Evolutionary conservation across 2,888 invertebrate species (phyloP).

Genomic region (Pachycephus smyrnensis): DNA sequence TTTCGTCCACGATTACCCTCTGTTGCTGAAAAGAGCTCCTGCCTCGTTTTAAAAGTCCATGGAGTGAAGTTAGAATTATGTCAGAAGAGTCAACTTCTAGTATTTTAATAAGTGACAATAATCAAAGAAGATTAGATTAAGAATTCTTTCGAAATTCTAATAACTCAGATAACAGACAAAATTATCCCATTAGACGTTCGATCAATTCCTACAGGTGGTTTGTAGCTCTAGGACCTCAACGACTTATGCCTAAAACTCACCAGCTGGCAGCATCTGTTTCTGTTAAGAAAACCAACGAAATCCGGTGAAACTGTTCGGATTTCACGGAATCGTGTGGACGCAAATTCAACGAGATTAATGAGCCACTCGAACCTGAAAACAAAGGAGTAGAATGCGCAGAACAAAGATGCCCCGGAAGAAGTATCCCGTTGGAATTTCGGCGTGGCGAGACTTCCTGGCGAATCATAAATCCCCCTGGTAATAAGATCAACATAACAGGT

Average conservation of each 20-base stretch:
- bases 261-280: background rate
- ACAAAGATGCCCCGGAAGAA: background rate
- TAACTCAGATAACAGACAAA: background rate
- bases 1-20: background rate
- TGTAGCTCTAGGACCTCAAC: background rate
- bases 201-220: background rate
- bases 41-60: background rate
- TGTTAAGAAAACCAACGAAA: background rate
- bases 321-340: background rate
- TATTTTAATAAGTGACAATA: background rate
- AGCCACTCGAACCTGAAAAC: background rate
- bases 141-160: background rate
- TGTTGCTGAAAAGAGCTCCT: background rate
- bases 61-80: background rate
- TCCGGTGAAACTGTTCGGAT: background rate
- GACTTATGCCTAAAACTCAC: background rate
- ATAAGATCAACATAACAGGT: background rate
- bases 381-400: background rate
- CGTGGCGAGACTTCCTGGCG: background rate
- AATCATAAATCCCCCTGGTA: background rate
- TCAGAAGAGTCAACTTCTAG: background rate
- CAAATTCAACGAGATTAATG: background rate
- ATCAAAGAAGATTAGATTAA: background rate
- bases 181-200: background rate
- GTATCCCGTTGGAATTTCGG: background rate